These are phyloP conservation scores for Riptortus pedestris DNA, from an alignment of 1,140 invertebrate species.

Conservation along the genomic window DNA sequence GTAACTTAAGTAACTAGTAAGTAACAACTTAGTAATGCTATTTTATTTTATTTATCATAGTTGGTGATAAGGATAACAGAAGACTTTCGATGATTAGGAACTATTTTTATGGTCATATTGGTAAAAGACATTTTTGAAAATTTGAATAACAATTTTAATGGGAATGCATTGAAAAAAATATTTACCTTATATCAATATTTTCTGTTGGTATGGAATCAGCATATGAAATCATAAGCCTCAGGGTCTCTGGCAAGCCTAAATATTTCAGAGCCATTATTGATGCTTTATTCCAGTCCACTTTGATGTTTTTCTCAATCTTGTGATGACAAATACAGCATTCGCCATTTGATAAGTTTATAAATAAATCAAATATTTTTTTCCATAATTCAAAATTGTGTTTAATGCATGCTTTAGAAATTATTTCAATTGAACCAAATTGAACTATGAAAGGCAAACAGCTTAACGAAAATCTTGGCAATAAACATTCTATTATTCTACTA, in stretches of 20 bases:
- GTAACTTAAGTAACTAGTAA: no score
- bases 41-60: background rate
- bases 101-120: background rate
- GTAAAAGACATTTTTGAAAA: background rate
- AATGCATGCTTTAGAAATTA: background rate
- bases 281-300: constrained; percentile 35
- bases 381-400: constrained; percentile 9
- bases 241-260: constrained; percentile 34
- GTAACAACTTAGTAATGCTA: no score
- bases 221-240: constrained; percentile 35
- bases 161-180: background rate
- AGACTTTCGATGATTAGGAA: background rate
- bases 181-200: constrained; percentile 33
- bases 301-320: background rate
- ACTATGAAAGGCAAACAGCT: constrained; percentile 18
- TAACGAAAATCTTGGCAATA: background rate
- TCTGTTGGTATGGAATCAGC: constrained; percentile 35
- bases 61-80: background rate
- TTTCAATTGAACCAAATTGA: constrained; percentile 21
- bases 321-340: constrained; percentile 33
- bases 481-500: background rate
- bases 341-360: constrained; percentile 32
- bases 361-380: constrained; percentile 21
- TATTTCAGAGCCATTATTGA: constrained; percentile 35
- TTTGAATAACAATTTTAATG: background rate